Conservation (phyloP, 2,113 vertebrate genomes). For the Tenebrosternarchus preto region DNA sequence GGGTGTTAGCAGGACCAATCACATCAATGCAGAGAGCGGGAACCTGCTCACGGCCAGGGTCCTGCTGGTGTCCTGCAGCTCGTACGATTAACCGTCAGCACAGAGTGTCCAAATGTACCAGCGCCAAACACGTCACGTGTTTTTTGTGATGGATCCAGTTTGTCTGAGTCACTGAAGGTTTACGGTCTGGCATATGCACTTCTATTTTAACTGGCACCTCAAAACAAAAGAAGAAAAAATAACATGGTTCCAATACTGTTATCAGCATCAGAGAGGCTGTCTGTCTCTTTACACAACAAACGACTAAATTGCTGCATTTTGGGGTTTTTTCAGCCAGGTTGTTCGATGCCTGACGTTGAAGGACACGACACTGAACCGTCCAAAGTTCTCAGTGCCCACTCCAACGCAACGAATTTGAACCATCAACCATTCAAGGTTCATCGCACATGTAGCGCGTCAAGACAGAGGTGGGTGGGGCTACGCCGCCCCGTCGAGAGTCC, state of each 20-base stretch:
- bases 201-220: neutral
- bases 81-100: slow-evolving; percentile 17
- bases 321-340: neutral
- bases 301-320: no score
- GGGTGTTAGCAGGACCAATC: slow-evolving; percentile 20
- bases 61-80: neutral
- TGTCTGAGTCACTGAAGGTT: slow-evolving; percentile 14
- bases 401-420: neutral
- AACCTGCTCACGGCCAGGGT: slow-evolving; percentile 1
- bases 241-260: no score
- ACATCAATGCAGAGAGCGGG: neutral
- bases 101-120: neutral
- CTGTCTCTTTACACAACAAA: no score
- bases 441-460: no score
- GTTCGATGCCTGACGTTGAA: neutral
- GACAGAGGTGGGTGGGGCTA: neutral
- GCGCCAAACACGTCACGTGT: neutral
- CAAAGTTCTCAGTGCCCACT: neutral
- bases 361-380: neutral
- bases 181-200: neutral
- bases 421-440: neutral
- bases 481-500: neutral
- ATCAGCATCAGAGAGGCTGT: no score
- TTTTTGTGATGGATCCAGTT: neutral
- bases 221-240: neutral